A percentile compares a stretch with the other conserved stretches of the same genome.
These are phyloP conservation scores for Reticulitermes lucifugus DNA, from an alignment of 2,888 invertebrate species.

Conservation along the genomic window DNA sequence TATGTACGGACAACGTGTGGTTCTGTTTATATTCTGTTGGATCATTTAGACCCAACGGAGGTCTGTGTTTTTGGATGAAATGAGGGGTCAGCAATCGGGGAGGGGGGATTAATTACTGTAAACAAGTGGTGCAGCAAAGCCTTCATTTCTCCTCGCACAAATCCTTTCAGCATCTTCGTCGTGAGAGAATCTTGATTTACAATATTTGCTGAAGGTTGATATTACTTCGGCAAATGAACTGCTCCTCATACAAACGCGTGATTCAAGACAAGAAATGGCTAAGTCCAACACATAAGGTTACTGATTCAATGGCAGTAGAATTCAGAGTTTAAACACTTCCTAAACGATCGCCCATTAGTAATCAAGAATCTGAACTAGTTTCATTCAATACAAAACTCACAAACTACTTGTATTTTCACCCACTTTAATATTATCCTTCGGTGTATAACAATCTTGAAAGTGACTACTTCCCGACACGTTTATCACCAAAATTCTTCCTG, in stretches of 20 bases:
- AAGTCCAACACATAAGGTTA: neutral
- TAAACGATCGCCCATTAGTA: too few relatives aligned
- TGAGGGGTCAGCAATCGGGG: neutral
- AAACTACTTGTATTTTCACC: neutral
- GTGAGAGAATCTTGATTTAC: conserved; percentile 51
- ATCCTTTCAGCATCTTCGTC: neutral
- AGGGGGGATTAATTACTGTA: neutral
- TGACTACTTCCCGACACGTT: too few relatives aligned
- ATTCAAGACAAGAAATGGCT: conserved; percentile 10
- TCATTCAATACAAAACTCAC: neutral
- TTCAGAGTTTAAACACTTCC: neutral
- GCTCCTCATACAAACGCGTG: conserved; percentile 35
- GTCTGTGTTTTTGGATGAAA: neutral
- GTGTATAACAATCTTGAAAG: too few relatives aligned
- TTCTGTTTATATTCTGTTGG: neutral
- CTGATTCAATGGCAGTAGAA: neutral
- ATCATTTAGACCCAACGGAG: neutral
- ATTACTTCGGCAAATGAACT: conserved; percentile 52
- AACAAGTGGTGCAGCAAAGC: neutral
- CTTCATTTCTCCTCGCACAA: neutral
- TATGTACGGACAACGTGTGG: neutral
- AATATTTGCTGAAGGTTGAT: conserved; percentile 52
- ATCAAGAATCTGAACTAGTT: too few relatives aligned
- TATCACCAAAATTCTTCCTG: too few relatives aligned
- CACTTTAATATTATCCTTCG: too few relatives aligned